Conservation (phyloP, 2,888 invertebrate species). For the Lasioglossum pauxillum region DNA sequence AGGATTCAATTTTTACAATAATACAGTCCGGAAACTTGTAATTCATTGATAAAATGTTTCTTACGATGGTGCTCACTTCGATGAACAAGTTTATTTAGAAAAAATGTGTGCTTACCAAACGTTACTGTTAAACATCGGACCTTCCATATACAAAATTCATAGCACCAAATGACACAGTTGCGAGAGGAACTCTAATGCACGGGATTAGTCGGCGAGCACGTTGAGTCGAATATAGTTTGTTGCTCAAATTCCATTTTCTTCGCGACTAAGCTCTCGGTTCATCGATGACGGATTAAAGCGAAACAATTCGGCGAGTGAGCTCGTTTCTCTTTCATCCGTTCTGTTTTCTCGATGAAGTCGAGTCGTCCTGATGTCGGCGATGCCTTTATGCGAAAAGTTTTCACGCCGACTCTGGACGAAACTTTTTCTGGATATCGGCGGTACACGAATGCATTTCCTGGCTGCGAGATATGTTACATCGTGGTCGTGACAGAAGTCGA, state of each 20-base stretch:
- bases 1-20: too few species aligned
- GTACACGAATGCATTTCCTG: slow-evolving; percentile 46
- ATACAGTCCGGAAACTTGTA: too few species aligned
- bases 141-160: too few species aligned
- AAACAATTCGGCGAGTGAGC: neutral
- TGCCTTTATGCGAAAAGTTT: slow-evolving; percentile 61
- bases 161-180: neutral
- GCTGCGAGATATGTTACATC: slow-evolving; percentile 44
- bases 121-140: too few species aligned
- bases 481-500: slow-evolving; percentile 55
- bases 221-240: neutral
- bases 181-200: neutral
- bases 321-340: slow-evolving; percentile 33
- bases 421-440: slow-evolving; percentile 57
- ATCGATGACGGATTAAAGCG: neutral
- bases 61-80: too few species aligned
- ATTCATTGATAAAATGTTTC: too few species aligned
- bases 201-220: neutral
- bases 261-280: neutral
- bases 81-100: too few species aligned
- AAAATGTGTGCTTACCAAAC: too few species aligned
- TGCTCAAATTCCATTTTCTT: neutral
- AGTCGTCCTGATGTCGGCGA: slow-evolving; percentile 39
- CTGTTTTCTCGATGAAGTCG: slow-evolving; percentile 33
- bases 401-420: slow-evolving; percentile 30